phyloP scores from a whole-genome alignment of 1,140 invertebrate genomes.

The Hycleus cichorii region DNA sequence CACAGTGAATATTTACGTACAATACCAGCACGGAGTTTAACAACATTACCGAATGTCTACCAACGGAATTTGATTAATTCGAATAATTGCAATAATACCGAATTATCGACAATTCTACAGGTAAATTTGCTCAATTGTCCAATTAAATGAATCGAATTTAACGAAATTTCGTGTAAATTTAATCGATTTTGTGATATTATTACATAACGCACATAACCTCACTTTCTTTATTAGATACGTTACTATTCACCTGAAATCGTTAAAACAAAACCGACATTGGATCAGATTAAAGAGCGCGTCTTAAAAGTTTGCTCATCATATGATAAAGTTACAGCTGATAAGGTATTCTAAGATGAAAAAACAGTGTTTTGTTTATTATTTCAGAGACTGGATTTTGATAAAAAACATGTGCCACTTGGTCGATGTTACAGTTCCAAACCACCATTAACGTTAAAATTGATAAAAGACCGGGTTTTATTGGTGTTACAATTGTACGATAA shows the following conservation, averaged over 20 bases:
- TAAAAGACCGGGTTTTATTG: constrained; percentile 81
- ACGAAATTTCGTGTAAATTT: neutral
- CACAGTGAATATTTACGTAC: neutral
- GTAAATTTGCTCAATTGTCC: neutral
- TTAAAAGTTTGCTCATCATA: constrained; percentile 69
- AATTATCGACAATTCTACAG: neutral
- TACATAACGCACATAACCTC: constrained; percentile 34
- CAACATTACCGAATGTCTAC: neutral
- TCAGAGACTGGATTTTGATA: constrained; percentile 45
- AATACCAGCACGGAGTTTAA: neutral
- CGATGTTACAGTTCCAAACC: constrained; percentile 64
- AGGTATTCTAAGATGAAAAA: constrained; percentile 52
- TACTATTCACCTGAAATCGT: constrained; percentile 35
- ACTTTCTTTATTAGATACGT: constrained; percentile 27
- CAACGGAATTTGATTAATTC: neutral
- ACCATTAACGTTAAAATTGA: constrained; percentile 72
- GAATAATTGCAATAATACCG: neutral
- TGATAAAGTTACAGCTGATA: constrained; percentile 69
- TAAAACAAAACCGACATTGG: constrained; percentile 39
- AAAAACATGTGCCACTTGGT: constrained; percentile 42
- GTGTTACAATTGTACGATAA: constrained; percentile 96
- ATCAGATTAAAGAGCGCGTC: constrained; percentile 63
- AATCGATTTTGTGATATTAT: constrained; percentile 4
- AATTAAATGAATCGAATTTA: neutral
- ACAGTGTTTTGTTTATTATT: constrained; percentile 49